Percentiles rank a stretch among this genome's conserved stretches.
Evolutionary conservation across 92 coral and sea anemone species (phyloP).

Genomic region (Bergia puertoricense): DNA sequence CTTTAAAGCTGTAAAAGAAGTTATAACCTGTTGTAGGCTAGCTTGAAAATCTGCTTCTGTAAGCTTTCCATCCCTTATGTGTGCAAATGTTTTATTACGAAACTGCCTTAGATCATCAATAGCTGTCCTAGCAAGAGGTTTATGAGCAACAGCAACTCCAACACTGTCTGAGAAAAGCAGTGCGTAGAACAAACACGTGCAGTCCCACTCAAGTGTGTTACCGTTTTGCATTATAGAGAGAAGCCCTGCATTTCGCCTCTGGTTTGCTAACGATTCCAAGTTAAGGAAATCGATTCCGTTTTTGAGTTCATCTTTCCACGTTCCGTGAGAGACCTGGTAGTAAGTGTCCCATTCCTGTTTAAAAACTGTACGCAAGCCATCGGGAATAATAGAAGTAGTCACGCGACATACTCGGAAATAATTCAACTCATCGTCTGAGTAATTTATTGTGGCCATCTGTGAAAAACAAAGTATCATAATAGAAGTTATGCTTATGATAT

Average conservation of each 20-base stretch:
- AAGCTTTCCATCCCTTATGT: neutral
- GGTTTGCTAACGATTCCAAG: slow-evolving; percentile 17
- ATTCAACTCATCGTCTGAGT: neutral
- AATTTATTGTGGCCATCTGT: neutral
- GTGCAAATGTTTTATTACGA: slow-evolving; percentile 7
- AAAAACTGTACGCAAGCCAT: neutral
- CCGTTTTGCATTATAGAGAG: slow-evolving; percentile 5
- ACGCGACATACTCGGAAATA: slow-evolving; percentile 26
- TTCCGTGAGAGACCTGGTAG: neutral
- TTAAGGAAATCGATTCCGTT: neutral
- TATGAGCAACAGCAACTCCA: neutral
- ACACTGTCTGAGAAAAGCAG: neutral
- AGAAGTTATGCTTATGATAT: too few species aligned
- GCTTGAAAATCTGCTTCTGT: slow-evolving; percentile 2
- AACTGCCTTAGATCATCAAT: slow-evolving; percentile 14
- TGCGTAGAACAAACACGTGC: neutral
- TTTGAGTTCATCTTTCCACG: neutral
- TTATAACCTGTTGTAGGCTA: neutral
- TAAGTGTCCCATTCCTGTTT: neutral
- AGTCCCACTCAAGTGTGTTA: neutral
- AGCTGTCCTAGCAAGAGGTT: neutral
- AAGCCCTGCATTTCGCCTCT: neutral
- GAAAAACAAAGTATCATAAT: neutral
- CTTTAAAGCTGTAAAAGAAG: slow-evolving; percentile 10
- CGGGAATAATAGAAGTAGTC: slow-evolving; percentile 1